Evolutionary conservation across 2,888 invertebrate species (phyloP), one percentile per base, ranked within the genome.

Genomic region (Ophion slaviceki): DNA sequence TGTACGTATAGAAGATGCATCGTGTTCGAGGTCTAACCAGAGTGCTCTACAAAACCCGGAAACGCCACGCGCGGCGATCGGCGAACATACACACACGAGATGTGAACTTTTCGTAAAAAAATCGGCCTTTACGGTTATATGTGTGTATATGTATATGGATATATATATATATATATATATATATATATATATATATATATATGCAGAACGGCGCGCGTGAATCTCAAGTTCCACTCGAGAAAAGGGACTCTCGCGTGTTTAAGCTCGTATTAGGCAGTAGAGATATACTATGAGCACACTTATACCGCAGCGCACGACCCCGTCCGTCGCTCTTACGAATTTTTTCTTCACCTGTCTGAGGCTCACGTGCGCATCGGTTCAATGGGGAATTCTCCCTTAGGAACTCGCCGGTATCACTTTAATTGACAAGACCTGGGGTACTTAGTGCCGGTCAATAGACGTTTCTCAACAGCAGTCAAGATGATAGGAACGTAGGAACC

Each of bases 341-440:
- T 84, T 81, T 85, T 84, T 81, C 74, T 77, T 62, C 81, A 59
- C 61, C 84, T 66, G 59, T 59, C 66, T 17, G 68, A 59, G 53
- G 67, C 40, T 77, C 67, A 57, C 67, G 80, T 40, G 78, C 67
- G 47, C 47, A 47, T 62, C 80, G 76, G 36, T 59, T 75, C 57
- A 80, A 76, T 40, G 75, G 72, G 68, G 40, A 78, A 71, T 20
- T 82, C 67, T 70, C 78, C 80, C 70, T 62, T 53, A 45, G 72
- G 67, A 47, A 71, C 71, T 78, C 57, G 74, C 86, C 57, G 68
- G 80, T 80, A 74, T 87, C 87, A 87, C 87, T 87, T 87, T 87
- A 87, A 87, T 87, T 87, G 87, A 85, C 85, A 85, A 82, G 70
- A 40, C 76, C 71, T 80, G 57, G 74, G 87, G 75, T 78, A 85